Conservation (phyloP, 1,140 invertebrate species). For the Aleiodes sp. region DNA sequence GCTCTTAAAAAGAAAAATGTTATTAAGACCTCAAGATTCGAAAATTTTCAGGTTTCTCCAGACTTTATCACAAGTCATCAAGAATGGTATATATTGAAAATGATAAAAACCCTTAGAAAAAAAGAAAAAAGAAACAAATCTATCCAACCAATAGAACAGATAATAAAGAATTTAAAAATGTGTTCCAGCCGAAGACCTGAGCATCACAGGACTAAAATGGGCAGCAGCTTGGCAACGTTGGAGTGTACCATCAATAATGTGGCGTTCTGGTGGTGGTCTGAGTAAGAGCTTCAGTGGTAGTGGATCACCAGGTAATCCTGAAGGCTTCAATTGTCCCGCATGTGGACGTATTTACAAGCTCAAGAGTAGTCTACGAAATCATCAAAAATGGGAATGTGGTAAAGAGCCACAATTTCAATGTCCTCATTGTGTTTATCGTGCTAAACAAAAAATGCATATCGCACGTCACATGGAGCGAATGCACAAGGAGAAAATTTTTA, state of each 20-base stretch:
- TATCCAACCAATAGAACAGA: slow-evolving; percentile 14
- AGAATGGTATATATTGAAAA: neutral
- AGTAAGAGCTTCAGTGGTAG: slow-evolving; percentile 55
- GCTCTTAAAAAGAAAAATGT: neutral
- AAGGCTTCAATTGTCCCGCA: slow-evolving; percentile 78
- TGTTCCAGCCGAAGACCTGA: slow-evolving; percentile 73
- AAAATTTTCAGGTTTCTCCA: slow-evolving; percentile 15
- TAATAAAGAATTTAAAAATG: slow-evolving; percentile 56
- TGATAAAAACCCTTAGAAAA: neutral
- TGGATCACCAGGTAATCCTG: slow-evolving; percentile 54
- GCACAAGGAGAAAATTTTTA: slow-evolving; percentile 79
- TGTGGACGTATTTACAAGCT: slow-evolving; percentile 85
- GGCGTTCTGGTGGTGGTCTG: slow-evolving; percentile 58
- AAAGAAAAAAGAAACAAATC: slow-evolving; percentile 18
- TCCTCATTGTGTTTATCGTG: slow-evolving; percentile 82
- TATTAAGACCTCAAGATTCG: slow-evolving; percentile 16
- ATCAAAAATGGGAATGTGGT: slow-evolving; percentile 89
- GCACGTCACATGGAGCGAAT: slow-evolving; percentile 86
- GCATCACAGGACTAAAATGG: slow-evolving; percentile 76
- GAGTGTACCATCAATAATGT: slow-evolving; percentile 65
- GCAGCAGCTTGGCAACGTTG: slow-evolving; percentile 65
- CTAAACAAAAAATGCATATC: slow-evolving; percentile 88
- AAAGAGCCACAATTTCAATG: slow-evolving; percentile 86
- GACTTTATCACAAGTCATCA: neutral
- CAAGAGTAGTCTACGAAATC: slow-evolving; percentile 84